phyloP scores from a whole-genome alignment of 2,797 vertebrate species.

The Chelonia mydas region DNA sequence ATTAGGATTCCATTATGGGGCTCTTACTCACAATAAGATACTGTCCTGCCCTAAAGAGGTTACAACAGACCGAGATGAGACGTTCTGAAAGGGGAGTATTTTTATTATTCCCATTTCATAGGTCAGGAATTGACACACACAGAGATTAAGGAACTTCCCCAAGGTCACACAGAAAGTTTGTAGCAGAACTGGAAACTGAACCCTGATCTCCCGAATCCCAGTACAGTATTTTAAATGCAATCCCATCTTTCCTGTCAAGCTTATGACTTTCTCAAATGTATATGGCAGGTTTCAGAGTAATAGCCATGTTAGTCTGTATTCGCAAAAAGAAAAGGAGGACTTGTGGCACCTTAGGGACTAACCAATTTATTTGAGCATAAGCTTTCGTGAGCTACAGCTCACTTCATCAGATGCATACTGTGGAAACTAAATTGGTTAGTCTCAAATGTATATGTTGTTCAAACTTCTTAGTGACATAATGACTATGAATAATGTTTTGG shows the following conservation, averaged over 20 bases:
- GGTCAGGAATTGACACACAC: neutral
- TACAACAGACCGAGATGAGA: neutral
- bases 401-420: no score
- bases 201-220: rapidly evolving
- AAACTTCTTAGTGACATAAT: neutral
- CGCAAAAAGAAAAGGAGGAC: no score
- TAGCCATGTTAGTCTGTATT: no score
- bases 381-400: no score
- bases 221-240: neutral
- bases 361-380: no score
- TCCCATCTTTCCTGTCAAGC: neutral
- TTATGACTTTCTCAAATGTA: neutral
- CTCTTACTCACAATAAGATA: neutral
- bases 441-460: neutral
- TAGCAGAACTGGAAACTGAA: rapidly evolving
- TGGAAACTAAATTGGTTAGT: no score
- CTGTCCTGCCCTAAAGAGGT: neutral
- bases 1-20: neutral
- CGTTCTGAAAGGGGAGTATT: rapidly evolving
- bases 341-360: no score
- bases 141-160: neutral
- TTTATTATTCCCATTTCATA: rapidly evolving
- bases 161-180: no score
- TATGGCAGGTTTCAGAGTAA: no score
- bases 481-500: neutral